These are phyloP conservation scores for Drosophila navojoa DNA, from an alignment of 1,140 invertebrate genomes.

Conservation along the genomic window DNA sequence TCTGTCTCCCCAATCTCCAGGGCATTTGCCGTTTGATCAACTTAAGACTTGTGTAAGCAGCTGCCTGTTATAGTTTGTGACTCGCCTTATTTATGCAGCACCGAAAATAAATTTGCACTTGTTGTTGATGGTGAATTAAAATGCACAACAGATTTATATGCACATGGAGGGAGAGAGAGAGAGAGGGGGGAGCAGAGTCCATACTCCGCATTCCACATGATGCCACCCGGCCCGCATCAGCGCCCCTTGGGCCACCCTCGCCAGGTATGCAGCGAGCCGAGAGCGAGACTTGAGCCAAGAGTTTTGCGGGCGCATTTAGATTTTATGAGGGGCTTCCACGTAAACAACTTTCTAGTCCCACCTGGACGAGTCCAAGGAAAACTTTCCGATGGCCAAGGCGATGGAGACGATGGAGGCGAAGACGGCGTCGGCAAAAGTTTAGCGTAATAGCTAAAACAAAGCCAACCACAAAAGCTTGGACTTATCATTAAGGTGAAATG, in stretches of 20 bases:
- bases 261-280: constrained; percentile 9
- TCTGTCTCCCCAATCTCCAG: not conserved
- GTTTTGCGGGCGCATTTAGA: constrained; percentile 18
- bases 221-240: no score
- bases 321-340: constrained; percentile 23
- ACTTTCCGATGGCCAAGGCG: not conserved
- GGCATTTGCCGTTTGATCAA: constrained; percentile 3
- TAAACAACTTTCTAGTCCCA: constrained; percentile 35
- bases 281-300: constrained; percentile 1
- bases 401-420: not conserved
- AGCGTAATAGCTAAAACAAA: constrained; percentile 22
- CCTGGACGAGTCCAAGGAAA: constrained; percentile 28
- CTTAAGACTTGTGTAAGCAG: no score
- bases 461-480: constrained; percentile 25
- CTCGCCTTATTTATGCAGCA: constrained; percentile 4
- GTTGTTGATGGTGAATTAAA: constrained; percentile 37
- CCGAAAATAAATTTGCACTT: constrained; percentile 34
- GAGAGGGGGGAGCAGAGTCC: no score
- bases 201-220: no score
- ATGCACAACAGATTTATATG: constrained; percentile 45
- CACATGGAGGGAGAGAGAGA: not conserved
- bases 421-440: constrained; percentile 11
- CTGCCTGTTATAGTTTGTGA: constrained; percentile 1
- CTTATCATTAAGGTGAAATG: constrained; percentile 57
- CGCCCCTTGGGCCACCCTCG: not conserved